A percentile compares a stretch with the other conserved stretches of the same genome.
Conservation (phyloP, 2,797 vertebrate species). For the Triplophysa bombifrons region DNA sequence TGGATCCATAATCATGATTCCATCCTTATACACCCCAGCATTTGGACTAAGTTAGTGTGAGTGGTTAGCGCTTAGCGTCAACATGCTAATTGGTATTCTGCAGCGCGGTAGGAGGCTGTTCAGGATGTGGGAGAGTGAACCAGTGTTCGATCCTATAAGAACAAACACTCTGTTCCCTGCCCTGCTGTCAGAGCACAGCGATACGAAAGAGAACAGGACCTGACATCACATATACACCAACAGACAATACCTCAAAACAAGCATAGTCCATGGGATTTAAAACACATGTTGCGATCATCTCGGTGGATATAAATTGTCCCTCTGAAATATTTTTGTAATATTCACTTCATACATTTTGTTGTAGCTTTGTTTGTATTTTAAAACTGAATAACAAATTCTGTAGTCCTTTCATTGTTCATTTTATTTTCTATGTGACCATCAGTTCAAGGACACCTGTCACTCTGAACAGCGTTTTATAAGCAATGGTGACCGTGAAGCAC, state of each 20-base stretch:
- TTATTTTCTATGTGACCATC: slow-evolving; percentile 36
- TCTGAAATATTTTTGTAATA: neutral
- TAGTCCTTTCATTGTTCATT: neutral
- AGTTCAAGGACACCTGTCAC: slow-evolving; percentile 27
- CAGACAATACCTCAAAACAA: slow-evolving; percentile 30
- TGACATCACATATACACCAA: slow-evolving; percentile 54
- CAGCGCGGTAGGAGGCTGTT: slow-evolving; percentile 71
- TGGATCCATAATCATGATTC: slow-evolving; percentile 20
- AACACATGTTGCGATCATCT: slow-evolving; percentile 2
- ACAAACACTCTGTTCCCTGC: slow-evolving; percentile 59
- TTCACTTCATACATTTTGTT: neutral
- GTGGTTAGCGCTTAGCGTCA: slow-evolving; percentile 66
- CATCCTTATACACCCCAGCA: slow-evolving; percentile 28
- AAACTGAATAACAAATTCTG: neutral
- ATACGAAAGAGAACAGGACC: slow-evolving; percentile 53
- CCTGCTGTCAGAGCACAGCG: slow-evolving; percentile 63
- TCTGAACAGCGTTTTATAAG: slow-evolving; percentile 58
- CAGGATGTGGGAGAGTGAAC: slow-evolving; percentile 69
- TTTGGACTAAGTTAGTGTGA: slow-evolving; percentile 32
- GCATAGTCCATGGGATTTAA: slow-evolving; percentile 3
- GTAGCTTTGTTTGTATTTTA: neutral
- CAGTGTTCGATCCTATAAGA: slow-evolving; percentile 63
- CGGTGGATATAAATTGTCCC: neutral
- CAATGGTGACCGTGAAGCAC: slow-evolving; percentile 58
- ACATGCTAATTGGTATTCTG: slow-evolving; percentile 78